Percentiles rank a stretch among this genome's conserved stretches.
Evolutionary conservation across 53 echinoderm and acorn worm genomes (phyloP).

Genomic region (Actinopyga echinites): DNA sequence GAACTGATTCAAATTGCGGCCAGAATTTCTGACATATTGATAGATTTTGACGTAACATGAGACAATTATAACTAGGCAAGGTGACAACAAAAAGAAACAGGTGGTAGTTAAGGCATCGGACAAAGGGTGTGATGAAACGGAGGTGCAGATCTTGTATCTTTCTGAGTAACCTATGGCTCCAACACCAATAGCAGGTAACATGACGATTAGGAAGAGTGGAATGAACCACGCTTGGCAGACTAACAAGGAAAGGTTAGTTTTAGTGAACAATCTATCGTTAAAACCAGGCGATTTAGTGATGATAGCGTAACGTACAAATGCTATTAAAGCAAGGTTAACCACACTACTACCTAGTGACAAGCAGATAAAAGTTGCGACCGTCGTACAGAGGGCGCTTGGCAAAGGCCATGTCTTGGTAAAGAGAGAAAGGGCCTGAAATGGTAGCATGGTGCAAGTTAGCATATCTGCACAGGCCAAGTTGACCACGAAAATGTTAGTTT

Average conservation of each 20-base stretch:
- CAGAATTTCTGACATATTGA: neutral
- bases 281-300: conserved; percentile 59
- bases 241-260: conserved; percentile 55
- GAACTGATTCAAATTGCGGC: neutral
- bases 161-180: conserved; percentile 52
- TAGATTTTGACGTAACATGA: neutral
- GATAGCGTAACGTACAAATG: conserved; percentile 69
- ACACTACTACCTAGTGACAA: conserved; percentile 74
- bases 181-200: conserved; percentile 32
- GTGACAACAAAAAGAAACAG: neutral
- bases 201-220: conserved; percentile 50
- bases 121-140: conserved; percentile 17
- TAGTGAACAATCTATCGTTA: conserved; percentile 65
- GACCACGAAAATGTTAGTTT: conserved; percentile 91
- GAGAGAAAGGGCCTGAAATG: conserved; percentile 68
- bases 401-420: conserved; percentile 1
- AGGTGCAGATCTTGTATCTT: conserved; percentile 52
- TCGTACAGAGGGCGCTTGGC: conserved; percentile 43
- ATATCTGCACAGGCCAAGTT: conserved; percentile 88
- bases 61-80: conserved; percentile 1
- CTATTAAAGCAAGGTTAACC: conserved; percentile 75
- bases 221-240: conserved; percentile 61
- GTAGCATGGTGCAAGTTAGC: conserved; percentile 66
- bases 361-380: conserved; percentile 53
- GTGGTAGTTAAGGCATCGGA: conserved; percentile 3